Conservation (phyloP, 2,797 vertebrate species). For the Botia kubotai region DNA sequence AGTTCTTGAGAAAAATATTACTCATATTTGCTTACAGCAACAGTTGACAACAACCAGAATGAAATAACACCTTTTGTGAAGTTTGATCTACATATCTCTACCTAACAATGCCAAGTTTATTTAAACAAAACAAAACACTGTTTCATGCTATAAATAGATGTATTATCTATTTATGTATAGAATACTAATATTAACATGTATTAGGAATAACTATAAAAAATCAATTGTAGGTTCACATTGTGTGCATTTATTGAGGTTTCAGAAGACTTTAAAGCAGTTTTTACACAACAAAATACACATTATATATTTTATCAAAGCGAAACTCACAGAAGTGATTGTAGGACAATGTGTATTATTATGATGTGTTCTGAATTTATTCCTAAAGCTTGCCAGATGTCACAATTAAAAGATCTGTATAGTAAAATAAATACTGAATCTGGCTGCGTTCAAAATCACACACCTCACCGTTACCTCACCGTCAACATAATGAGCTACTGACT, state of each 20-base stretch:
- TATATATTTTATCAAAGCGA: slow-evolving; percentile 28
- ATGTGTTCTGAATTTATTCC: not conserved
- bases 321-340: not conserved
- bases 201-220: not conserved
- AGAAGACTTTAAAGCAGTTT: slow-evolving; percentile 32
- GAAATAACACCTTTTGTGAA: not conserved
- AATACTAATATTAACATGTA: no score
- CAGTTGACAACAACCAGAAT: slow-evolving; percentile 20
- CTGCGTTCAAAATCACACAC: not conserved
- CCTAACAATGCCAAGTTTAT: not conserved
- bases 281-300: slow-evolving; percentile 53
- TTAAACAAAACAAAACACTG: not conserved
- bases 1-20: slow-evolving; percentile 22
- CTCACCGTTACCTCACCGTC: slow-evolving; percentile 6
- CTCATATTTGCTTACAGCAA: slow-evolving; percentile 26
- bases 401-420: slow-evolving; percentile 6
- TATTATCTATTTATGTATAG: no score
- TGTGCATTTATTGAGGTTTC: slow-evolving; percentile 54
- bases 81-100: not conserved
- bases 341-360: not conserved
- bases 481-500: slow-evolving; percentile 7
- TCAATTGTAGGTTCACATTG: not conserved
- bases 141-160: not conserved
- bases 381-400: slow-evolving; percentile 9
- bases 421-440: slow-evolving; percentile 38